Percentiles rank a stretch among this genome's conserved stretches.
These are phyloP conservation scores for Naja naja DNA, from an alignment of 2,113 vertebrate genomes.

Conservation along the genomic window DNA sequence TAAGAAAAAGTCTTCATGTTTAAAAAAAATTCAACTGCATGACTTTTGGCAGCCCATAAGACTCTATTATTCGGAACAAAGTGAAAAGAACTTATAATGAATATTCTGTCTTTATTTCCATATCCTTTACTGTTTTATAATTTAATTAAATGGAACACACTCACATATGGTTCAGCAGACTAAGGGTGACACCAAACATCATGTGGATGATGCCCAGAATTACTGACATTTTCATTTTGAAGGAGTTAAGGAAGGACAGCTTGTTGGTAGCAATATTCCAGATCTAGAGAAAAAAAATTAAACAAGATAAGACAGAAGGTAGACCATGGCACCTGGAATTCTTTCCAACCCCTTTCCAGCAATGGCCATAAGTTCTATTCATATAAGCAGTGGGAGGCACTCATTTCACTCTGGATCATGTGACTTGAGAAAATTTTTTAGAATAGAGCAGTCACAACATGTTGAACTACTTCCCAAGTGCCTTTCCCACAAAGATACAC, in stretches of 20 bases:
- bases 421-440: background rate
- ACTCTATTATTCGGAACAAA: background rate
- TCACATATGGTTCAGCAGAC: slow-evolving; percentile 93
- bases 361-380: background rate
- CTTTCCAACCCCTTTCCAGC: background rate
- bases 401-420: background rate
- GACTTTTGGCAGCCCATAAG: background rate
- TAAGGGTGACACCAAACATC: slow-evolving; percentile 89
- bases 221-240: slow-evolving; percentile 99
- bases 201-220: slow-evolving; percentile 94
- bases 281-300: slow-evolving; percentile 73
- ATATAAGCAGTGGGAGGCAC: background rate
- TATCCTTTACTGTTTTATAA: background rate
- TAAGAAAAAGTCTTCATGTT: background rate
- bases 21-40: background rate
- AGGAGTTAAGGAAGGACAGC: slow-evolving; percentile 95
- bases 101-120: background rate
- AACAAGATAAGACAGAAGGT: background rate
- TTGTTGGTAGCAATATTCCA: slow-evolving; percentile 96
- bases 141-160: slow-evolving; percentile 33
- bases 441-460: background rate
- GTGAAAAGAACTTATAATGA: background rate
- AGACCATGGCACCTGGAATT: background rate
- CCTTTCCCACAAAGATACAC: background rate
- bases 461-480: background rate